These are phyloP conservation scores for Anoplopoma fimbria DNA, from an alignment of 2,113 vertebrate genomes.

Conservation along the genomic window DNA sequence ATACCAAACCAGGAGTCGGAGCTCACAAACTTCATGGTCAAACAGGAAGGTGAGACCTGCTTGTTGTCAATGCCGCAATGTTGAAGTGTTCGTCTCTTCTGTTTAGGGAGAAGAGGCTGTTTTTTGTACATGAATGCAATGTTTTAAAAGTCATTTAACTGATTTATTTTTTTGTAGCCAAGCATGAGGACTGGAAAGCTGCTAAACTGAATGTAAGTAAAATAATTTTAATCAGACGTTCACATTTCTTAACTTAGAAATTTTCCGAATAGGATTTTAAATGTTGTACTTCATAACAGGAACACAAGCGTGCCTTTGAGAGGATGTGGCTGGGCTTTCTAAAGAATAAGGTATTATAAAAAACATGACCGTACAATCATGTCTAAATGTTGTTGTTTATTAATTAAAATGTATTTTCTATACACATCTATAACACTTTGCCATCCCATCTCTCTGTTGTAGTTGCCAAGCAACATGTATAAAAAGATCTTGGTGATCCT, in stretches of 20 bases:
- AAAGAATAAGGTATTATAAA: slow-evolving; percentile 88
- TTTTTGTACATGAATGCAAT: background rate
- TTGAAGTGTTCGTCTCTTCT: background rate
- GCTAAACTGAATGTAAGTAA: slow-evolving; percentile 87
- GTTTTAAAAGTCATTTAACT: background rate
- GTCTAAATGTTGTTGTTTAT: background rate
- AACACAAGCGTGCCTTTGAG: slow-evolving; percentile 90
- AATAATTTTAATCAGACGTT: background rate
- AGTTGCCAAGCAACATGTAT: slow-evolving; percentile 91
- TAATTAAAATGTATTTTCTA: background rate
- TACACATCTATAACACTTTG: background rate
- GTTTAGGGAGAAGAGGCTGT: background rate
- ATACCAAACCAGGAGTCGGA: slow-evolving; percentile 84
- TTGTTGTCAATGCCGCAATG: background rate
- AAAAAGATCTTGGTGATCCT: slow-evolving; percentile 93
- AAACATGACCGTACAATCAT: background rate
- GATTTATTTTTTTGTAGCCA: slow-evolving; percentile 73
- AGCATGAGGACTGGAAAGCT: slow-evolving; percentile 89
- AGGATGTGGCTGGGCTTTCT: slow-evolving; percentile 94
- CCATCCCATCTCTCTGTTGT: slow-evolving; percentile 15
- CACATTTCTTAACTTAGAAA: background rate
- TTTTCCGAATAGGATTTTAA: background rate
- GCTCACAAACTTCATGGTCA: slow-evolving; percentile 86
- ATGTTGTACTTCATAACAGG: slow-evolving; percentile 78
- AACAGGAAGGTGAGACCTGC: slow-evolving; percentile 83